Evolutionary conservation across 2,797 vertebrate species (phyloP).

Genomic region (Scolopax rusticola): DNA sequence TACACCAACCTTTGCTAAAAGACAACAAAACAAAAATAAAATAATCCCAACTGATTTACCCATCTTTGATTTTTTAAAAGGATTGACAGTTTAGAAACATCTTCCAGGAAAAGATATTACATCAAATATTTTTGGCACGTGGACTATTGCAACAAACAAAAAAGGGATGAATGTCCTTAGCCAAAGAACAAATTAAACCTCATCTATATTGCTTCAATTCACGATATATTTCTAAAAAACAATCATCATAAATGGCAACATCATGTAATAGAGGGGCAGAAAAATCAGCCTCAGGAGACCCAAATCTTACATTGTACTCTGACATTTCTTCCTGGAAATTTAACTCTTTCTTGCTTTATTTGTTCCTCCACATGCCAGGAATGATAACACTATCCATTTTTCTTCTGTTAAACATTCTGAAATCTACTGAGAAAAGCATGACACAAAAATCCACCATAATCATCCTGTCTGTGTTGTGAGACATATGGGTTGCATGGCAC

Average conservation of each 20-base stretch:
- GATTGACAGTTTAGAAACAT: not conserved
- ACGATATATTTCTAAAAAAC: not conserved
- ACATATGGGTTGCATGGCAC: accelerated
- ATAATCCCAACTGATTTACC: not conserved
- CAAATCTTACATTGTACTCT: not conserved
- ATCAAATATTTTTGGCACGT: not conserved
- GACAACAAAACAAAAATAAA: not conserved
- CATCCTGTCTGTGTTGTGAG: not conserved
- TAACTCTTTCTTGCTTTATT: not conserved
- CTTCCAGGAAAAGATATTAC: not conserved
- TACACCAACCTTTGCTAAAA: not conserved
- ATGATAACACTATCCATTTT: not conserved
- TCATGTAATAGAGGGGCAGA: not conserved
- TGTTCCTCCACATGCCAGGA: not conserved
- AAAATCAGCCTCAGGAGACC: not conserved
- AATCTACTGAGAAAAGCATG: not conserved
- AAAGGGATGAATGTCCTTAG: not conserved
- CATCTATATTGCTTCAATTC: not conserved
- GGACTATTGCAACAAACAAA: not conserved
- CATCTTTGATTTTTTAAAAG: not conserved
- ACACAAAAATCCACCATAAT: accelerated
- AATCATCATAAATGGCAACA: not conserved
- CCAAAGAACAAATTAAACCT: not conserved
- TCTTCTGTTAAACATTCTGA: not conserved
- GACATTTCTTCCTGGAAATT: not conserved